A percentile compares a stretch with the other conserved stretches of the same genome.
phyloP scores from a whole-genome alignment of 1,140 invertebrate species.

The Meloidogyne floridensis region DNA sequence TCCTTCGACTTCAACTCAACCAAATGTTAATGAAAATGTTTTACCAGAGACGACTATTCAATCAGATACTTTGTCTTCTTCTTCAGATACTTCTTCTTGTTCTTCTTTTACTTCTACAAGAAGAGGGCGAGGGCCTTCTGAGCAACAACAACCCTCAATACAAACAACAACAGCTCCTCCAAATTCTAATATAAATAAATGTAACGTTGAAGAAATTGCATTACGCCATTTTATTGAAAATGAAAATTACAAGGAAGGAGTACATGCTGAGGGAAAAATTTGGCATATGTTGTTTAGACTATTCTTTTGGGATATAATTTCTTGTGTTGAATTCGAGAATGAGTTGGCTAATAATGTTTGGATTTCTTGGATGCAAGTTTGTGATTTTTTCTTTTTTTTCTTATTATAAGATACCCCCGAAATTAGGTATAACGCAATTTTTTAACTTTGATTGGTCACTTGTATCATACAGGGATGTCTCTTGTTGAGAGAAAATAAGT shows the following conservation, averaged over 20 bases:
- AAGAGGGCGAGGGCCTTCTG: background rate
- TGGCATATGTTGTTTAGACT: conserved; percentile 60
- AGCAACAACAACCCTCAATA: background rate
- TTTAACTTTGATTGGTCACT: too few species aligned
- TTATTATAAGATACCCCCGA: background rate
- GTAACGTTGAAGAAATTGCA: conserved; percentile 54
- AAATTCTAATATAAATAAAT: conserved; percentile 31
- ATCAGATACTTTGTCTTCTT: background rate
- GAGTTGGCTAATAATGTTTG: conserved; percentile 52
- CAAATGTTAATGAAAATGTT: background rate
- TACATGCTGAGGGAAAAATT: conserved; percentile 38
- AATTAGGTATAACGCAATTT: too few species aligned
- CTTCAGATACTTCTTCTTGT: background rate
- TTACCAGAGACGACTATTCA: background rate
- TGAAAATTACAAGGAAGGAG: conserved; percentile 45
- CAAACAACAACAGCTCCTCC: background rate
- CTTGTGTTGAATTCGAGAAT: conserved; percentile 47
- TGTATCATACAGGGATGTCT: too few species aligned
- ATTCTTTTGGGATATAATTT: conserved; percentile 51
- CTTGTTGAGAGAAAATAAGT: too few species aligned
- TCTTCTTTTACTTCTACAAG: background rate
- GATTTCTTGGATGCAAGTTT: conserved; percentile 40
- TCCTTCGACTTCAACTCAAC: background rate
- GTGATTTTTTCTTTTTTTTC: background rate
- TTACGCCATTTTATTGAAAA: conserved; percentile 50